Percentiles rank a stretch among this genome's conserved stretches.
These are phyloP conservation scores for Eueremaeus valkanovi DNA, from an alignment of 2,888 invertebrate genomes.

Conservation along the genomic window DNA sequence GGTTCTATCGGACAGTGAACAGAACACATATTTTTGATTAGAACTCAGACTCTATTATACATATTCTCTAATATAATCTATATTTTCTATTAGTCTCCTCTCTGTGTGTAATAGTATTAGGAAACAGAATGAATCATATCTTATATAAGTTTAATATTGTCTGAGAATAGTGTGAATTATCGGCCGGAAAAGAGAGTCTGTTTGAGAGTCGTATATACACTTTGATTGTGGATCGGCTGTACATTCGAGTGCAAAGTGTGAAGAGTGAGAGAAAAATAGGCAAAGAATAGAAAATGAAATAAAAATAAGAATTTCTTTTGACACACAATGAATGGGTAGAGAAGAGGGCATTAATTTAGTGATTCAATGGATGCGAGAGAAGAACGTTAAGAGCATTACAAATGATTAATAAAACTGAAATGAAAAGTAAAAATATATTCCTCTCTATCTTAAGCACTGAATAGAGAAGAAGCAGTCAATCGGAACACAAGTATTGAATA, in stretches of 20 bases:
- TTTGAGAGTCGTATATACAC: background rate
- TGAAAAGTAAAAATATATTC: background rate
- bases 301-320: conserved; percentile 4
- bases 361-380: background rate
- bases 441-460: too few species aligned
- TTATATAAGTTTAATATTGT: background rate
- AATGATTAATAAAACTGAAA: background rate
- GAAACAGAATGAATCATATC: background rate
- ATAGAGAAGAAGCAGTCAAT: too few species aligned
- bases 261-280: background rate
- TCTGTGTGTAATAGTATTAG: background rate
- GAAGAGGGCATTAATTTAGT: conserved; percentile 23
- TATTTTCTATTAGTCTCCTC: too few species aligned
- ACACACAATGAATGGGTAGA: background rate
- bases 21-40: background rate
- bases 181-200: background rate
- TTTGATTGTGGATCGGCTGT: too few species aligned
- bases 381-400: background rate
- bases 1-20: conserved; percentile 59
- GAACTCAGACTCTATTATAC: background rate
- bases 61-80: background rate
- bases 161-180: background rate
- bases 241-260: too few species aligned
- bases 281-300: background rate
- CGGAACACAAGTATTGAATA: too few species aligned